Conservation (phyloP, 2,113 vertebrate genomes). For the Nesospiza acunhae region DNA sequence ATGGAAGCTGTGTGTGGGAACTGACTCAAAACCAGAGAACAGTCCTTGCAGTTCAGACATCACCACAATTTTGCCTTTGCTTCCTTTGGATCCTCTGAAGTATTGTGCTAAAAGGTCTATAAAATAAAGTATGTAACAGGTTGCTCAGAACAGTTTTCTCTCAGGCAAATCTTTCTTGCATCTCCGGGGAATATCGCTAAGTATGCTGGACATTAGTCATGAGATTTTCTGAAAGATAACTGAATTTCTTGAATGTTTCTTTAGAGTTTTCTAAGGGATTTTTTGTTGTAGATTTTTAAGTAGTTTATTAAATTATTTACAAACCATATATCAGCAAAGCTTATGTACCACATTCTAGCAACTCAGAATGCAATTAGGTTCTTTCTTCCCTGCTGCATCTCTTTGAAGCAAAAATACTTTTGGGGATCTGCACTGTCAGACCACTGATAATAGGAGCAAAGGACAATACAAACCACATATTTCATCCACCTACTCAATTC, state of each 20-base stretch:
- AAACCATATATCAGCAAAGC: not conserved
- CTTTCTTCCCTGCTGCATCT: not conserved
- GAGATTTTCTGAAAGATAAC: not conserved
- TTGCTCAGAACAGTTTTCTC: not conserved
- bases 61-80: not conserved
- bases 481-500: not conserved
- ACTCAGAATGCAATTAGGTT: not conserved
- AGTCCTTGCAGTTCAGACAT: not conserved
- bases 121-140: not conserved
- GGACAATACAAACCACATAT: not conserved
- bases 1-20: not conserved
- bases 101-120: not conserved
- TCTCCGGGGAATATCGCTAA: not conserved
- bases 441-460: not conserved
- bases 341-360: not conserved
- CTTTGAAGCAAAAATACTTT: not conserved
- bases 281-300: not conserved
- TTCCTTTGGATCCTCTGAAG: not conserved
- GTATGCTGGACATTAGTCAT: not conserved
- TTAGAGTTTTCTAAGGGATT: not conserved
- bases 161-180: not conserved
- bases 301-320: slow-evolving; percentile 13
- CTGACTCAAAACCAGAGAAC: not conserved
- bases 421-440: not conserved
- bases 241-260: not conserved